Percentiles rank a stretch among this genome's conserved stretches.
Evolutionary conservation across 2,113 vertebrate genomes (phyloP).

Genomic region (Eleginops maclovinus): DNA sequence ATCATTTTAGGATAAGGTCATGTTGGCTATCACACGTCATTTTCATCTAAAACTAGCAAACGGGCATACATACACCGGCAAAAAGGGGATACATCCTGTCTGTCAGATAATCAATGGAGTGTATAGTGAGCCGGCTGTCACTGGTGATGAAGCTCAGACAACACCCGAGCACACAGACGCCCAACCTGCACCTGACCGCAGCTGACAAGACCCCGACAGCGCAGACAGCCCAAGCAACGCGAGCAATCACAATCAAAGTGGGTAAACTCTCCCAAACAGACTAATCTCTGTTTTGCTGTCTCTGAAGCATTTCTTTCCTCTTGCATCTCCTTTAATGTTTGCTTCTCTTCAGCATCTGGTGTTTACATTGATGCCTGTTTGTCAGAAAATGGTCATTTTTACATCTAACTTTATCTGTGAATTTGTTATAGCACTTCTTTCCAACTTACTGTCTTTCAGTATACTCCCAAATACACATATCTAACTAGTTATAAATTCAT

Average conservation of each 20-base stretch:
- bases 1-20: slow-evolving; percentile 26
- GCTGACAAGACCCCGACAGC: slow-evolving; percentile 61
- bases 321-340: background rate
- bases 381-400: background rate
- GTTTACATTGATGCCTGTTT: background rate
- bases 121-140: slow-evolving; percentile 69
- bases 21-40: slow-evolving; percentile 23
- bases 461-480: background rate
- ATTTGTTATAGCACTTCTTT: background rate
- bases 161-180: slow-evolving; percentile 46
- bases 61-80: slow-evolving; percentile 3
- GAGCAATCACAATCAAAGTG: slow-evolving; percentile 61
- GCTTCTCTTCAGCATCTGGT: background rate
- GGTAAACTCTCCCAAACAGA: slow-evolving; percentile 33
- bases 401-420: background rate
- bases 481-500: background rate
- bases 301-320: background rate
- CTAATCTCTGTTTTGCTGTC: slow-evolving; percentile 2
- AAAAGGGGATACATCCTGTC: slow-evolving; percentile 55
- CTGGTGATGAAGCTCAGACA: slow-evolving; percentile 70
- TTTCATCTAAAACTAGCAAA: background rate
- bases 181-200: slow-evolving; percentile 64
- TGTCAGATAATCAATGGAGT: slow-evolving; percentile 75
- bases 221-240: slow-evolving; percentile 45
- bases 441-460: background rate